A percentile compares a stretch with the other conserved stretches of the same genome.
Evolutionary conservation across 2,113 vertebrate species (phyloP).

Genomic region (Lagopus leucura): DNA sequence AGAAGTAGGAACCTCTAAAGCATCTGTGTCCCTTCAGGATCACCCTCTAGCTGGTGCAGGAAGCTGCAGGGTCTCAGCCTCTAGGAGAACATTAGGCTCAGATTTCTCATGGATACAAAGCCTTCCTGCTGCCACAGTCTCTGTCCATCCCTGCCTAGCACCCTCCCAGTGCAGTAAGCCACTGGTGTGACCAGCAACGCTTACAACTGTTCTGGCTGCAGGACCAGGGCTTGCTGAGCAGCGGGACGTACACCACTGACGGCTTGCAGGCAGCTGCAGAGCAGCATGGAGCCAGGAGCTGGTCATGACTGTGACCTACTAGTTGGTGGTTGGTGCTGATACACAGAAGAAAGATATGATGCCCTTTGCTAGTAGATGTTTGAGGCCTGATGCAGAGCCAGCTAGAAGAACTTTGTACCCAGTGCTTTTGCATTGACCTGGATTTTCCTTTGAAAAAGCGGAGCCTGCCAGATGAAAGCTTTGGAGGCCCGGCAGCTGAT

Average conservation of each 20-base stretch:
- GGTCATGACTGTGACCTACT: background rate
- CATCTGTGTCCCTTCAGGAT: background rate
- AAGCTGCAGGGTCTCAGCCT: background rate
- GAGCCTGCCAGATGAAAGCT: background rate
- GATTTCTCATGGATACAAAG: background rate
- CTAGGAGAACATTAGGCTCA: background rate
- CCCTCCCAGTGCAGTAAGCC: rapidly evolving
- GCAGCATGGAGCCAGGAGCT: background rate
- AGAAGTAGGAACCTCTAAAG: background rate
- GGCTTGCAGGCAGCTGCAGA: rapidly evolving
- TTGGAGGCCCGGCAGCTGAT: background rate
- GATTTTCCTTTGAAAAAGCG: constrained; percentile 19
- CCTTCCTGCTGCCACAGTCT: background rate
- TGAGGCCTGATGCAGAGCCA: constrained; percentile 7
- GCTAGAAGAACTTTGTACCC: background rate
- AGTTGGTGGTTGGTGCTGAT: background rate
- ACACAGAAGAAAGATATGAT: background rate
- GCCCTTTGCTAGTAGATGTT: background rate
- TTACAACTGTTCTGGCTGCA: background rate
- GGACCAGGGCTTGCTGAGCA: background rate
- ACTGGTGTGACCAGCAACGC: background rate
- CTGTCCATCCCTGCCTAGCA: background rate
- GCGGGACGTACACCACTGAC: background rate
- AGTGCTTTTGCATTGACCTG: constrained; percentile 4
- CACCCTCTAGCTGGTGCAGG: background rate